phyloP scores from a whole-genome alignment of 2,113 vertebrate species.

The Macrotus californicus region DNA sequence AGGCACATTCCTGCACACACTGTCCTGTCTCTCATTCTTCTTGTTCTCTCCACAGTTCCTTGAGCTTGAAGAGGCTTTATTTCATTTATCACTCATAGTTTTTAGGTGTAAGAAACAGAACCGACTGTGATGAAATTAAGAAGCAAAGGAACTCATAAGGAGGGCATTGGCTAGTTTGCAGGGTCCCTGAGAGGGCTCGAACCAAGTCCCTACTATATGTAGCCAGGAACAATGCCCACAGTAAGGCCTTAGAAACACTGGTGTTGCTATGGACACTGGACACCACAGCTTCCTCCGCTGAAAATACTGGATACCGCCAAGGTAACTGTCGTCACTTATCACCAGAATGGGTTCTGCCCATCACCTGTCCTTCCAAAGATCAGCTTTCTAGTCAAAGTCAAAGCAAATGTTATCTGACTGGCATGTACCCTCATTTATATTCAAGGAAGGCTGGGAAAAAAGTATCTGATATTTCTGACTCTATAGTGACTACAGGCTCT shows the following conservation, averaged over 20 bases:
- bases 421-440: not conserved
- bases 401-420: not conserved
- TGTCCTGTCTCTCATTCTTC: not conserved
- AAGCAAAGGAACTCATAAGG: not conserved
- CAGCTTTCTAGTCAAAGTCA: not conserved
- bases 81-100: not conserved
- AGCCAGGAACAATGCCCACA: not conserved
- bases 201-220: not conserved
- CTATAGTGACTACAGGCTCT: not conserved
- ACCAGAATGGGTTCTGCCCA: not conserved
- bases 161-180: not conserved
- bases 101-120: not conserved
- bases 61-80: not conserved
- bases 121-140: not conserved
- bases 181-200: not conserved
- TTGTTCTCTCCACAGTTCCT: not conserved
- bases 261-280: not conserved
- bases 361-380: not conserved
- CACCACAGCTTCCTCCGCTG: not conserved
- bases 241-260: not conserved
- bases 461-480: not conserved
- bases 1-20: not conserved
- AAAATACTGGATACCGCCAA: not conserved
- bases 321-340: not conserved
- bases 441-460: not conserved